phyloP scores from a whole-genome alignment of 2,888 invertebrate genomes.

The Hirudinaria manillensis region DNA sequence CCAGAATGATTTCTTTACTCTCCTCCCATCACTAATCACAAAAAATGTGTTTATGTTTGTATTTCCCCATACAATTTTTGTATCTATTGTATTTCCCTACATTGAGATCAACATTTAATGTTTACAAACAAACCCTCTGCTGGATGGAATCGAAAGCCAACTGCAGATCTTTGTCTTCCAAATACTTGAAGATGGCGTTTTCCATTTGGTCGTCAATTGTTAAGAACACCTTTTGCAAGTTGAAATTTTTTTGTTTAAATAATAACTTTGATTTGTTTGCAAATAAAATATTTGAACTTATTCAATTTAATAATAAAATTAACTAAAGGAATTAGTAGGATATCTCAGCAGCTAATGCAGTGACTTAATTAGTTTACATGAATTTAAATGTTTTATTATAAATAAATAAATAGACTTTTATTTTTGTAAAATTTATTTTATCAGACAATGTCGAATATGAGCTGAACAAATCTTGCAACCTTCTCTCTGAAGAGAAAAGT shows the following conservation, averaged over 20 bases:
- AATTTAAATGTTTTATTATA: no score
- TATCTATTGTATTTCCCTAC: no score
- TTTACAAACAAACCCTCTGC: constrained; percentile 26
- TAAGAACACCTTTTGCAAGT: constrained; percentile 9
- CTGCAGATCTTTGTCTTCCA: constrained; percentile 14
- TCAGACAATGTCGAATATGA: no score
- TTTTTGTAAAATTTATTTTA: no score
- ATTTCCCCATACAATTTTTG: no score
- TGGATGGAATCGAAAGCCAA: constrained; percentile 30
- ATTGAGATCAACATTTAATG: no score
- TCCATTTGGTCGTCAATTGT: constrained; percentile 31
- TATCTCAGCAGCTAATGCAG: no score
- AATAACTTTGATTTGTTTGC: not conserved
- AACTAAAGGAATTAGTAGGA: not conserved
- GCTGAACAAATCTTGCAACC: not conserved
- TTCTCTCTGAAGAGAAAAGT: constrained; percentile 28
- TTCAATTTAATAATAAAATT: not conserved
- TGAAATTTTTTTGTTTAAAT: not conserved
- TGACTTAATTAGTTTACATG: no score
- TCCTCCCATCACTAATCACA: no score
- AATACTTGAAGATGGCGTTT: constrained; percentile 23
- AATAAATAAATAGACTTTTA: no score
- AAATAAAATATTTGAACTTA: not conserved
- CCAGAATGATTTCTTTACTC: no score
- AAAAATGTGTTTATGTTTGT: no score